Base-by-base conservation (phyloP, 2,113 vertebrate genomes). In the Myotis brandtii region DNA sequence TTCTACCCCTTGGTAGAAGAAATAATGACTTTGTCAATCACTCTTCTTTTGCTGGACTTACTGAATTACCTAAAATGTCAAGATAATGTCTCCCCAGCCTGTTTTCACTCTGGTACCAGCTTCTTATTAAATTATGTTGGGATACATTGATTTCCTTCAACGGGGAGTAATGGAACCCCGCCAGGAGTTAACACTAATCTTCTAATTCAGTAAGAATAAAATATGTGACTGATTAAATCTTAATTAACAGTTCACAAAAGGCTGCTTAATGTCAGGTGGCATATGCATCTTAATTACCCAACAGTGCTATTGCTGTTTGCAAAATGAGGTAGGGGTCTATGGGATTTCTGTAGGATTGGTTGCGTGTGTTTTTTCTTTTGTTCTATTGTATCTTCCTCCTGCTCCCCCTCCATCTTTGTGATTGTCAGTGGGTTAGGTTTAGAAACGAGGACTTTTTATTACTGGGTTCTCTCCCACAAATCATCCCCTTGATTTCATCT, bases 241-340 rank as follows among this genome's bases (percentile, higher is more conserved):
- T 98, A 98, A 98, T 98, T 98, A 98, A 96, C 95, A 96, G 97
- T 97, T 97, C 96, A 97, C 97, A 97, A 98, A 98, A 98, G 95
- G 91, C 97, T 97, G 94, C 90, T 93, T 95, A 94, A 97, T 96
- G 96, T 89, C 97, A 98, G 95, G 89, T 96, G 67, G 90, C 76
- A 85, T 70, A 80, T 56, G 94, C 96, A 97, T 96, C 91, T 98
- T 97, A 97, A 97, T 97, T 97, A 96, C 70, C 86, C 79, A 82
- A 94, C 91, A 81, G 86, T 25, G 59, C 77, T 27, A 21, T 7
- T 73, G 52, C 96, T 67, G 64, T 88, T 79, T 89, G 96, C 90
- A 79, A 34, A 48, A 85, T 23, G 54, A 95, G 66, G 88, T 46
- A 46, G 93, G 56, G 50, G 40, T 62, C 86, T 83, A 20, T 56